Conservation (phyloP, 2,797 vertebrate species). For the Liparis tanakae region DNA sequence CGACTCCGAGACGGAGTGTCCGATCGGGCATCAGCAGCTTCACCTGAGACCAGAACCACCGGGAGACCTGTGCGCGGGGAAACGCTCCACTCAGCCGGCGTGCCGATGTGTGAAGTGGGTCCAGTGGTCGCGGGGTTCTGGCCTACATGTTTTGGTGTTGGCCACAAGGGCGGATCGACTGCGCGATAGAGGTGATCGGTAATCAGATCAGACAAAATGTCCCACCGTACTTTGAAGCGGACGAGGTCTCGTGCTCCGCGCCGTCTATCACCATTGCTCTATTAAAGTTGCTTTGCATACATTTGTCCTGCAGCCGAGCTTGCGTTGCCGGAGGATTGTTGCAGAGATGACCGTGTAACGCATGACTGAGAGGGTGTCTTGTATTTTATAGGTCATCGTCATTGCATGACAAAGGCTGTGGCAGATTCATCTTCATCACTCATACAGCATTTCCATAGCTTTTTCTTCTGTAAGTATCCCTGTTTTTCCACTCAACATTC, state of each 20-base stretch:
- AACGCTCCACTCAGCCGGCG: constrained; percentile 28
- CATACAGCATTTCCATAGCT: constrained; percentile 90
- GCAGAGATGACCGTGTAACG: constrained; percentile 63
- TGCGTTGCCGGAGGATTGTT: constrained; percentile 41
- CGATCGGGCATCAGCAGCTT: constrained; percentile 74
- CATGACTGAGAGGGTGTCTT: constrained; percentile 90
- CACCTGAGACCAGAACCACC: constrained; percentile 82
- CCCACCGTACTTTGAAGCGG: constrained; percentile 60
- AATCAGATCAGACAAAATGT: constrained; percentile 72
- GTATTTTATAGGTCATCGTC: constrained; percentile 97
- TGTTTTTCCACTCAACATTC: constrained; percentile 74
- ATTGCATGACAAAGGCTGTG: constrained; percentile 94
- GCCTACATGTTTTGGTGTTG: constrained; percentile 61
- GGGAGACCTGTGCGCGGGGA: constrained; percentile 55
- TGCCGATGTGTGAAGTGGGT: constrained; percentile 42
- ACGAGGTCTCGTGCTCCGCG: constrained; percentile 34
- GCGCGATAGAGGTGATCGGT: constrained; percentile 55
- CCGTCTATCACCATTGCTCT: constrained; percentile 33
- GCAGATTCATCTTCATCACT: constrained; percentile 91
- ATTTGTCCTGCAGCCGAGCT: constrained; percentile 40
- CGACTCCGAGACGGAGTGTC: constrained; percentile 51
- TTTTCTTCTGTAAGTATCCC: constrained; percentile 92
- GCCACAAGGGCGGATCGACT: constrained; percentile 64
- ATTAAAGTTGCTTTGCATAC: constrained; percentile 57
- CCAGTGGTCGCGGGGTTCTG: constrained; percentile 58